A percentile compares a stretch with the other conserved stretches of the same genome.
phyloP scores from a whole-genome alignment of 2,797 vertebrate genomes.

The Cynodonichthys magdalenae region DNA sequence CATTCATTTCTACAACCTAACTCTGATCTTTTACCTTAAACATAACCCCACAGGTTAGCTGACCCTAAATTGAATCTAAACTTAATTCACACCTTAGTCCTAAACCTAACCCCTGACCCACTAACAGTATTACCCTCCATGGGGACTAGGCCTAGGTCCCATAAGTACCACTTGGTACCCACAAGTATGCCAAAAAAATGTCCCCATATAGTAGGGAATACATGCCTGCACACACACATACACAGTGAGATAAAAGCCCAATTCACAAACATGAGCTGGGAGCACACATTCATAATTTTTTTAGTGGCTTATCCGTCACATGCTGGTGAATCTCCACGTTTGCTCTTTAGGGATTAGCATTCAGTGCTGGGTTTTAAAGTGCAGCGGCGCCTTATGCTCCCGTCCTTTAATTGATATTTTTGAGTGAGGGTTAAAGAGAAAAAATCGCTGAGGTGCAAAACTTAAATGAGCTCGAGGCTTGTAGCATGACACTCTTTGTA shows the following conservation, averaged over 20 bases:
- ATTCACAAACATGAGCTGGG: conserved; percentile 58
- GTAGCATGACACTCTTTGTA: conserved; percentile 46
- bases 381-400: conserved; percentile 11
- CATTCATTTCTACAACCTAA: no score
- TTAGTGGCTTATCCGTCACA: conserved; percentile 52
- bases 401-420: conserved; percentile 63
- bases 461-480: conserved; percentile 34
- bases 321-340: conserved; percentile 52
- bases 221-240: conserved; percentile 8
- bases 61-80: no score
- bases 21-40: no score
- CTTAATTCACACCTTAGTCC: no score
- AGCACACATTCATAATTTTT: conserved; percentile 68
- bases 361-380: conserved; percentile 30
- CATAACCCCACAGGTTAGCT: no score
- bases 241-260: conserved; percentile 29
- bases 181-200: not conserved
- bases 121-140: no score
- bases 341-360: conserved; percentile 61
- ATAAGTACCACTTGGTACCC: no score
- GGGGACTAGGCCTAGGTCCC: no score
- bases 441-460: conserved; percentile 33
- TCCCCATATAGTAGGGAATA: no score
- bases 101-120: no score
- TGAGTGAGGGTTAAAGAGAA: conserved; percentile 32